phyloP scores from a whole-genome alignment of 2,888 invertebrate species.

The Cynaeus angustus region DNA sequence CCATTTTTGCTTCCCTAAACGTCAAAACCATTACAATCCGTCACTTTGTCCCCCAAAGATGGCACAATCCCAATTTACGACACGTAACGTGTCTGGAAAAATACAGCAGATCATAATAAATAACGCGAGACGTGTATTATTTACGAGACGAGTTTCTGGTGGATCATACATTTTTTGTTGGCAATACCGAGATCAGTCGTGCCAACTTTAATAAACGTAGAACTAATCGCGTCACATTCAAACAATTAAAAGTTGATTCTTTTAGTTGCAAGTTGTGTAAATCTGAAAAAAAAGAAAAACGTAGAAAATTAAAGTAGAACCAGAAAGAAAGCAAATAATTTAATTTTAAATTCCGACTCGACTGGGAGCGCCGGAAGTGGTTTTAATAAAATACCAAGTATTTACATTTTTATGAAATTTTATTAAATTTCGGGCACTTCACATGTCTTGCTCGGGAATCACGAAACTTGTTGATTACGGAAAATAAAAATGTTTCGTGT shows the following conservation, averaged over 20 bases:
- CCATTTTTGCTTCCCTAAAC: too few relatives aligned
- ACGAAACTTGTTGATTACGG: too few relatives aligned
- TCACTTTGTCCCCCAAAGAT: too few relatives aligned
- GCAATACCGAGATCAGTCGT: slow-evolving; percentile 19
- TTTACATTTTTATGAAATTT: slow-evolving; percentile 18
- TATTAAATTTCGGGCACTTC: slow-evolving; percentile 13
- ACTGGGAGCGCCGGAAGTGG: not conserved
- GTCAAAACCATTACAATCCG: too few relatives aligned
- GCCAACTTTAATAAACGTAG: slow-evolving; percentile 29
- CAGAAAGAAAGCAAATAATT: slow-evolving; percentile 17
- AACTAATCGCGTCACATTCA: slow-evolving; percentile 25
- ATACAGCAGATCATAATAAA: slow-evolving; percentile 28
- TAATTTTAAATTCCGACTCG: slow-evolving; percentile 16
- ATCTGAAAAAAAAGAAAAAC: slow-evolving; percentile 9
- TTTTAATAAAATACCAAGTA: slow-evolving; percentile 18
- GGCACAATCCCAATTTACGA: slow-evolving; percentile 26
- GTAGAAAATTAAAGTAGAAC: not conserved
- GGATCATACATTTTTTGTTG: slow-evolving; percentile 11
- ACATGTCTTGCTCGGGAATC: not conserved
- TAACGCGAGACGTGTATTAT: slow-evolving; percentile 26
- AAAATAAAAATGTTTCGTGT: too few relatives aligned
- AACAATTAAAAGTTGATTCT: slow-evolving; percentile 38
- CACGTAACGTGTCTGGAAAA: slow-evolving; percentile 29
- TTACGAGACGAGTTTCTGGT: slow-evolving; percentile 19
- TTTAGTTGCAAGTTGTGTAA: not conserved